These are phyloP conservation scores for Cichlasoma orientale DNA, from an alignment of 2,797 vertebrate species.

Conservation along the genomic window DNA sequence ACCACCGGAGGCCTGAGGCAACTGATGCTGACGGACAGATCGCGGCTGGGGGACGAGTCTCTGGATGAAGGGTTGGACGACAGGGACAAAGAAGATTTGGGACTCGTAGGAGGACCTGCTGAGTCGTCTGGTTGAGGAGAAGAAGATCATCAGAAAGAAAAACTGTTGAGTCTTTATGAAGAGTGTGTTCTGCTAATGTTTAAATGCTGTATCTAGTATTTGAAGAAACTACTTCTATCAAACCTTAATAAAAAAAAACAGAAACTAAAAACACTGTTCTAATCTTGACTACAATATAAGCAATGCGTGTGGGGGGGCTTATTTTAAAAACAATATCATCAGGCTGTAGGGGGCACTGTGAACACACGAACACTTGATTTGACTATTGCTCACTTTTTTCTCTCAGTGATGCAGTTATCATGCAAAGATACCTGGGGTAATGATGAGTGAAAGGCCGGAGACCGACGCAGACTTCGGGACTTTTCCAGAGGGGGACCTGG, in stretches of 20 bases:
- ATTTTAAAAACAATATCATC: not conserved
- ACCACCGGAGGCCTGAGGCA: conserved; percentile 78
- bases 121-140: conserved; percentile 66
- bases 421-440: conserved; percentile 83
- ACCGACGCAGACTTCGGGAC: conserved; percentile 93
- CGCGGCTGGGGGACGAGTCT: conserved; percentile 79
- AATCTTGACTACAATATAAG: not conserved
- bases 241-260: not conserved
- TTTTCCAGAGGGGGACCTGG: conserved; percentile 69
- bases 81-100: conserved; percentile 79
- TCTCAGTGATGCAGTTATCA: not conserved
- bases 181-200: not conserved
- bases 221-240: not conserved
- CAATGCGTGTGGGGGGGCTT: not conserved
- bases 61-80: conserved; percentile 81
- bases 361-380: conserved; percentile 29
- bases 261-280: not conserved
- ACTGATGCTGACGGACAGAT: conserved; percentile 72
- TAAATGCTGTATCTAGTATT: not conserved
- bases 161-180: not conserved
- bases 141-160: not conserved
- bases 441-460: conserved; percentile 90
- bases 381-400: not conserved
- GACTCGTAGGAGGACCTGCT: conserved; percentile 71
- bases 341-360: conserved; percentile 62